Percentiles rank a stretch among this genome's conserved stretches.
These are phyloP conservation scores for Oncorhynchus keta DNA, from an alignment of 2,113 vertebrate genomes.

Conservation along the genomic window DNA sequence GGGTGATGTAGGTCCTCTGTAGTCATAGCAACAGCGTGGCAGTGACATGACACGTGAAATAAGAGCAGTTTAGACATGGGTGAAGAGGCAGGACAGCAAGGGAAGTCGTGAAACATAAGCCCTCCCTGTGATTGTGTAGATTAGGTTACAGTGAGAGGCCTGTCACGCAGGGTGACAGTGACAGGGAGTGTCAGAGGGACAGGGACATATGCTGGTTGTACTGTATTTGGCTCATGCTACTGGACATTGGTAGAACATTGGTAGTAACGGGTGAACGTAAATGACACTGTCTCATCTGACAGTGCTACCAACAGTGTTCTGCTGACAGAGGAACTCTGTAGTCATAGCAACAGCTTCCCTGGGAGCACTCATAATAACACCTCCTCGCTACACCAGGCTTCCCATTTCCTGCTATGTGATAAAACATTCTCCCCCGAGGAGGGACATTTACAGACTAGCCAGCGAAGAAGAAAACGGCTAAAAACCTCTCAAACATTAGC, in stretches of 20 bases:
- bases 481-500: neutral
- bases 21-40: neutral
- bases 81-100: neutral
- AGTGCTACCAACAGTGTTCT: neutral
- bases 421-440: neutral
- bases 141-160: neutral
- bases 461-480: neutral
- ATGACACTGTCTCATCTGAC: neutral
- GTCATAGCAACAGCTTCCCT: slow-evolving; percentile 24
- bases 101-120: neutral
- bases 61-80: neutral
- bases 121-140: neutral
- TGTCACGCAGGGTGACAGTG: too few relatives aligned
- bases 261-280: neutral
- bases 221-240: neutral
- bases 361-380: slow-evolving; percentile 4
- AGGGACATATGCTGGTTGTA: too few relatives aligned
- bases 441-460: neutral
- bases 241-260: neutral
- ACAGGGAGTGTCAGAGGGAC: too few relatives aligned
- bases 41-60: neutral
- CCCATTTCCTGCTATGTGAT: neutral
- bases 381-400: neutral
- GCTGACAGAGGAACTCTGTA: slow-evolving; percentile 34
- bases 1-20: slow-evolving; percentile 79